These are phyloP conservation scores for Pangasianodon hypophthalmus DNA, from an alignment of 2,113 vertebrate genomes.

Conservation along the genomic window DNA sequence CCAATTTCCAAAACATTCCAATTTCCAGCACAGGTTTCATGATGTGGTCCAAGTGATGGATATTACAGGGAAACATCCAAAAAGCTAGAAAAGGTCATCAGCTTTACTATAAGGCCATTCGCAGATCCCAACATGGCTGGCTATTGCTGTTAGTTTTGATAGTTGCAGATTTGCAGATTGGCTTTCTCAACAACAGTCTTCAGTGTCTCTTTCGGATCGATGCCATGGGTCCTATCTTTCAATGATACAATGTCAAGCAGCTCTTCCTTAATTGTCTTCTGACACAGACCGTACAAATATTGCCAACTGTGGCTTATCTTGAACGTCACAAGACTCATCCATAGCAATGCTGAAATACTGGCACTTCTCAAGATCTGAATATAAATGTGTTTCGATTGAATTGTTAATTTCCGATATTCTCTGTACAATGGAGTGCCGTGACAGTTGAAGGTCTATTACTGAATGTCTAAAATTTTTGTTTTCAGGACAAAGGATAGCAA, in stretches of 20 bases:
- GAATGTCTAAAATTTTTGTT: conserved; percentile 1
- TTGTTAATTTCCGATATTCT: conserved; percentile 21
- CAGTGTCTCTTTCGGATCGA: too few species aligned
- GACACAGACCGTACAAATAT: neutral
- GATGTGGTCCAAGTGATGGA: too few species aligned
- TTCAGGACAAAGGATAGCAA: conserved; percentile 45
- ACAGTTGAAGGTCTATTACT: conserved; percentile 8
- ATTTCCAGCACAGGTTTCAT: too few species aligned
- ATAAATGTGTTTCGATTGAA: conserved; percentile 3
- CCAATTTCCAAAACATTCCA: too few species aligned
- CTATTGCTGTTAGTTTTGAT: too few species aligned
- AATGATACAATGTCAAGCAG: too few species aligned
- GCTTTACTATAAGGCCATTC: too few species aligned
- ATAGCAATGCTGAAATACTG: neutral
- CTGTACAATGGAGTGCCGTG: conserved; percentile 26
- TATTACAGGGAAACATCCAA: too few species aligned
- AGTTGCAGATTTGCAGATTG: too few species aligned
- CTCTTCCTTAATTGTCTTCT: neutral
- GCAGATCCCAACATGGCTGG: too few species aligned
- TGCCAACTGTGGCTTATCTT: neutral
- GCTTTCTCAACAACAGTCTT: too few species aligned
- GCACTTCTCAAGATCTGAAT: neutral
- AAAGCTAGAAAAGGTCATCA: too few species aligned
- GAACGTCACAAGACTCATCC: neutral
- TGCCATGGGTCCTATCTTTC: neutral